Conservation (phyloP, 2,113 vertebrate genomes). For the Entelurus aequoreus region DNA sequence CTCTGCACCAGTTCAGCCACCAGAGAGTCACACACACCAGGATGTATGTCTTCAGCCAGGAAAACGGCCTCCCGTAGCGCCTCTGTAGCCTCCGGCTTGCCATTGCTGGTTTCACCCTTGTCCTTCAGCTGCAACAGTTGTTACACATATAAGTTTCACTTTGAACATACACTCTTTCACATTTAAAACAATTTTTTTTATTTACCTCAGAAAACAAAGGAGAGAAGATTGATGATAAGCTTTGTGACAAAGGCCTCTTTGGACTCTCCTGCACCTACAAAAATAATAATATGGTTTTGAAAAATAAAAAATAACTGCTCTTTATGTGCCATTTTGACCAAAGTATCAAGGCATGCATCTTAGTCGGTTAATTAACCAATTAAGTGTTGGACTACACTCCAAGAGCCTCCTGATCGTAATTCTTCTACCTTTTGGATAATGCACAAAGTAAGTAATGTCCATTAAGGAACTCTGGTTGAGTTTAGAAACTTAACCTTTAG, state of each 20-base stretch:
- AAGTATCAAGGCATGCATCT: too few species aligned
- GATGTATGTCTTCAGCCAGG: slow-evolving; percentile 86
- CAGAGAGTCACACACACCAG: slow-evolving; percentile 90
- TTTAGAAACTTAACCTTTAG: too few species aligned
- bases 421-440: too few species aligned
- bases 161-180: not conserved
- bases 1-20: slow-evolving; percentile 87
- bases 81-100: slow-evolving; percentile 83
- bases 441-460: too few species aligned
- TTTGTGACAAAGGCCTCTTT: slow-evolving; percentile 86
- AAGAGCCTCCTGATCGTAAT: too few species aligned
- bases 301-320: not conserved
- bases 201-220: slow-evolving; percentile 93
- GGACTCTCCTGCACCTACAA: slow-evolving; percentile 76
- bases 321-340: not conserved
- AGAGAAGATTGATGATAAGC: slow-evolving; percentile 87
- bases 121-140: slow-evolving; percentile 77
- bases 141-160: not conserved
- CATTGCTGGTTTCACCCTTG: slow-evolving; percentile 79
- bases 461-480: too few species aligned
- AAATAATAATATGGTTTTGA: not conserved
- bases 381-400: too few species aligned
- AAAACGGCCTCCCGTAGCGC: slow-evolving; percentile 84
- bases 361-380: too few species aligned
- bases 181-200: too few species aligned